Conservation (phyloP, 64 coral and sea anemone species). For the Porites lutea region DNA sequence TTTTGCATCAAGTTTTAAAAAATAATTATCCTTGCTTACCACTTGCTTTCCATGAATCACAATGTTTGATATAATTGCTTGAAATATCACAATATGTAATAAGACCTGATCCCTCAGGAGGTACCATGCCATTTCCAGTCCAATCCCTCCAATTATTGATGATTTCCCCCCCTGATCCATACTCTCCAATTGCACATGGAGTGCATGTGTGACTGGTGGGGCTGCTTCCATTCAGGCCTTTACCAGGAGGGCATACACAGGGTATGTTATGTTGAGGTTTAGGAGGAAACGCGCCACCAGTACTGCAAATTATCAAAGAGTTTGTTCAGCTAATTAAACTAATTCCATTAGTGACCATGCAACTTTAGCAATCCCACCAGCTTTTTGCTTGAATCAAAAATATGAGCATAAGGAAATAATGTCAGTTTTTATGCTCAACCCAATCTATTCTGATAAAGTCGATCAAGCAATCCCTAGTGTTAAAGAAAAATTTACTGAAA, state of each 20-base stretch:
- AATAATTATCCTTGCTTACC: slow-evolving; percentile 24
- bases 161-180: slow-evolving; percentile 45
- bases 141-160: slow-evolving; percentile 61
- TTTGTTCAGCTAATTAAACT: too few relatives aligned
- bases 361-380: too few relatives aligned
- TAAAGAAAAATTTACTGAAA: too few relatives aligned
- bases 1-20: neutral
- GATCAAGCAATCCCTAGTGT: too few relatives aligned
- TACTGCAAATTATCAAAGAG: neutral
- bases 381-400: neutral
- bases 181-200: neutral
- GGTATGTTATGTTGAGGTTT: neutral
- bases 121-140: neutral
- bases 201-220: neutral
- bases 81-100: neutral
- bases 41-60: slow-evolving; percentile 62
- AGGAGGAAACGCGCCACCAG: neutral
- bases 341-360: too few relatives aligned
- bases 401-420: neutral
- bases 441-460: too few relatives aligned
- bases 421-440: too few relatives aligned
- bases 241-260: slow-evolving; percentile 42
- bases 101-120: too few relatives aligned
- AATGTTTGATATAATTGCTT: neutral
- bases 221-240: neutral